Evolutionary conservation across 2,797 vertebrate genomes (phyloP).

Genomic region (Buphagus erythrorhynchus): DNA sequence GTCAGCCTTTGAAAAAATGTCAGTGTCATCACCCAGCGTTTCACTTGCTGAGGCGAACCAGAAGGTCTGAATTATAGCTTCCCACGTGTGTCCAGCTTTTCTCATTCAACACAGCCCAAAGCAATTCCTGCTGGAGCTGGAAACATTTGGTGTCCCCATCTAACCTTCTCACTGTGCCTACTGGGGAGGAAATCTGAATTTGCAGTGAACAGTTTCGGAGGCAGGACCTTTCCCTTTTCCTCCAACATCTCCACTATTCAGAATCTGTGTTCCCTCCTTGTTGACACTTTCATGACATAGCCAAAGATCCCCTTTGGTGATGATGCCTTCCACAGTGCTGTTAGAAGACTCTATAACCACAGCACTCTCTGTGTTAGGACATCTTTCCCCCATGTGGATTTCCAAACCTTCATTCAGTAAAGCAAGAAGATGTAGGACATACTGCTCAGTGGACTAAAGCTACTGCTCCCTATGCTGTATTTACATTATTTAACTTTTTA

Average conservation of each 20-base stretch:
- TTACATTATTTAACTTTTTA: neutral
- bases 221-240: neutral
- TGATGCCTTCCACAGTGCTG: neutral
- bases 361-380: neutral
- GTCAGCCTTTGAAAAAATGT: neutral
- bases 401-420: neutral
- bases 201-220: neutral
- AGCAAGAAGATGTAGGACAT: neutral
- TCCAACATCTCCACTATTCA: neutral
- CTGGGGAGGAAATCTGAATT: neutral
- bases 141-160: slow-evolving; percentile 12
- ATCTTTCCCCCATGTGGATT: neutral
- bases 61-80: neutral
- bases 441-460: neutral
- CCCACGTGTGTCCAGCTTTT: neutral
- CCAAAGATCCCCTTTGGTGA: neutral
- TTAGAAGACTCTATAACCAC: neutral
- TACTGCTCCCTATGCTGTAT: neutral
- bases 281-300: neutral
- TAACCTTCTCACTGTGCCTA: neutral
- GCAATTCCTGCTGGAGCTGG: neutral
- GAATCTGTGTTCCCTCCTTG: neutral
- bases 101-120: slow-evolving; percentile 28
- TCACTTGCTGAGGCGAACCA: slow-evolving; percentile 11
- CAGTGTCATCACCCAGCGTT: neutral